A percentile compares a stretch with the other conserved stretches of the same genome.
Conservation (phyloP, 1,140 invertebrate genomes). For the Neotoxoptera formosana region DNA sequence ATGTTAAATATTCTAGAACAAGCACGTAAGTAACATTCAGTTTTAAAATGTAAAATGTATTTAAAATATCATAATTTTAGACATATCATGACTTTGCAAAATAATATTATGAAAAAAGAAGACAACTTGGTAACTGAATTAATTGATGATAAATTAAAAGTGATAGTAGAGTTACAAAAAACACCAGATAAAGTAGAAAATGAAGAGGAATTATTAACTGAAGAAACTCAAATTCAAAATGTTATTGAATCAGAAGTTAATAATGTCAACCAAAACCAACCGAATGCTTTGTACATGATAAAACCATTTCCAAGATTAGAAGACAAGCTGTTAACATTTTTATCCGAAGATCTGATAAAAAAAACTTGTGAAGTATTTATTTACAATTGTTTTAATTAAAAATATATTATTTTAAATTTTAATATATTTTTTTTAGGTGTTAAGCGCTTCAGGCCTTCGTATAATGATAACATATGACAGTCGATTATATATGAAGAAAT, state of each 20-base stretch:
- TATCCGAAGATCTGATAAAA: conserved; percentile 38
- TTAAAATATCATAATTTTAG: conserved; percentile 35
- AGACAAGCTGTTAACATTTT: not conserved
- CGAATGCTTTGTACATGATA: not conserved
- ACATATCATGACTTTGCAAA: conserved; percentile 16
- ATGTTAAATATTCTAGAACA: conserved; percentile 46
- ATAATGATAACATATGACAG: conserved; percentile 44
- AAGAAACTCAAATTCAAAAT: not conserved
- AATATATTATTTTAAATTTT: not conserved
- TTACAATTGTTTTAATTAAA: not conserved
- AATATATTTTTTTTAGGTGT: not conserved
- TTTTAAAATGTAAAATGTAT: not conserved
- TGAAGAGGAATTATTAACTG: not conserved
- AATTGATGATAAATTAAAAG: conserved; percentile 15
- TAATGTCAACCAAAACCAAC: not conserved
- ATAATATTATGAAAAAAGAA: conserved; percentile 19
- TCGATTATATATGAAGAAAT: not conserved
- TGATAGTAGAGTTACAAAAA: not conserved
- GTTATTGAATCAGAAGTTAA: not conserved
- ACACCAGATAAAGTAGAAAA: not conserved
- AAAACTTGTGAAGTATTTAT: conserved; percentile 51
- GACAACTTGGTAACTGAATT: not conserved
- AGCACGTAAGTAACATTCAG: not conserved
- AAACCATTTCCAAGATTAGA: conserved; percentile 6
- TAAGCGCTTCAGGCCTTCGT: not conserved